phyloP scores from a whole-genome alignment of 2,113 vertebrate species.

The Brachyhypopomus occidentalis region DNA sequence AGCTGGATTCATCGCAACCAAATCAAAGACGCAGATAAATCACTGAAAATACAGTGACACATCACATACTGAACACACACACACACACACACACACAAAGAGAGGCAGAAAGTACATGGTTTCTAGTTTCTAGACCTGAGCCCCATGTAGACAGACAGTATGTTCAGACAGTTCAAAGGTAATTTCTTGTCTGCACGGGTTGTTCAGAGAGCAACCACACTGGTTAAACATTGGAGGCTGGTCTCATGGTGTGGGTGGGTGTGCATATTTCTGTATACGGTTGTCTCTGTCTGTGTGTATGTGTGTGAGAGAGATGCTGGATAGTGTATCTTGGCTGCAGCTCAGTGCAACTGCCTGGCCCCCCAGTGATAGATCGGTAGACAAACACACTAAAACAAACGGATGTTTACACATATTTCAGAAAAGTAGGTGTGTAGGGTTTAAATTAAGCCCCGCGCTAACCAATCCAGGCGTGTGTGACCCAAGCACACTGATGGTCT shows the following conservation, averaged over 20 bases:
- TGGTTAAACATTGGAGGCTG: slow-evolving; percentile 44
- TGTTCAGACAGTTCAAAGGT: slow-evolving; percentile 69
- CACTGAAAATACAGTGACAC: neutral
- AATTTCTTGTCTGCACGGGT: slow-evolving; percentile 67
- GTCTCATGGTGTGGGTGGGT: neutral
- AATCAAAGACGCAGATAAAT: neutral
- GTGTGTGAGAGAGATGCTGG: neutral
- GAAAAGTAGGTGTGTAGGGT: neutral
- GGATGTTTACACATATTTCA: slow-evolving; percentile 31
- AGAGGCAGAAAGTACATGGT: slow-evolving; percentile 7
- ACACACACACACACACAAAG: neutral
- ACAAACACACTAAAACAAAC: slow-evolving; percentile 39
- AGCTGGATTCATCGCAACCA: no score
- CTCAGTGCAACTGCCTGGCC: slow-evolving; percentile 27
- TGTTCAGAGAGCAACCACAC: slow-evolving; percentile 43
- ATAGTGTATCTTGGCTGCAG: slow-evolving; percentile 29
- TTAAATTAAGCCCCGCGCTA: slow-evolving; percentile 35
- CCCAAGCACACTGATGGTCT: neutral
- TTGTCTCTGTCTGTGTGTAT: slow-evolving; percentile 3
- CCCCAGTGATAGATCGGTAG: slow-evolving; percentile 21
- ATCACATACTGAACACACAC: neutral
- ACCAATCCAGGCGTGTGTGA: neutral
- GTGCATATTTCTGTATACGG: neutral
- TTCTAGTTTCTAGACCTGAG: neutral
- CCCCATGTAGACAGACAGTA: slow-evolving; percentile 48